Conservation (phyloP, 64 coral and sea anemone species). For the Platygyra sinensis region DNA sequence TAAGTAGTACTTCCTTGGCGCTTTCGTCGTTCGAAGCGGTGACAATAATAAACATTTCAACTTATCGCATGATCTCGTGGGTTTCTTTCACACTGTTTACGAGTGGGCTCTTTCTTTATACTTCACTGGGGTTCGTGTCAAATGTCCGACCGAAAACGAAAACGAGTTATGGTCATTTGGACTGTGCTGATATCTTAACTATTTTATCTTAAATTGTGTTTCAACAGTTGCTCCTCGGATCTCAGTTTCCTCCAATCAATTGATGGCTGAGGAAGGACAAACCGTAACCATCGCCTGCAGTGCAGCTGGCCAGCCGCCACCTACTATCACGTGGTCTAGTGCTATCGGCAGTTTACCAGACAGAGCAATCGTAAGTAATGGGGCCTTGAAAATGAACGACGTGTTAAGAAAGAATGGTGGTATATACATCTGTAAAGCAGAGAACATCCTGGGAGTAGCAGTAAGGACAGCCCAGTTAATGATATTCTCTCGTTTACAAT, state of each 20-base stretch:
- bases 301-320: constrained; percentile 16
- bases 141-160: no score
- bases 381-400: not conserved
- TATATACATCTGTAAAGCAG: not conserved
- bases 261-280: not conserved
- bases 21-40: no score
- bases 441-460: not conserved
- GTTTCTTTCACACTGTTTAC: no score
- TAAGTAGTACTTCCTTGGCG: no score
- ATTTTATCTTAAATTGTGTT: no score
- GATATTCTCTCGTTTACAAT: not conserved
- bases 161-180: no score
- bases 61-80: no score
- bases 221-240: not conserved
- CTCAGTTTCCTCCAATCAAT: not conserved
- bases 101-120: no score
- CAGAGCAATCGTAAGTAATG: not conserved
- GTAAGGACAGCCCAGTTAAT: not conserved
- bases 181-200: no score
- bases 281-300: not conserved
- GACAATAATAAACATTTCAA: no score
- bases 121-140: no score
- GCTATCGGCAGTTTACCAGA: not conserved
- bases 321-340: constrained; percentile 45
- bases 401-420: not conserved